phyloP scores from a whole-genome alignment of 2,797 vertebrate species.

The Choloepus didactylus region DNA sequence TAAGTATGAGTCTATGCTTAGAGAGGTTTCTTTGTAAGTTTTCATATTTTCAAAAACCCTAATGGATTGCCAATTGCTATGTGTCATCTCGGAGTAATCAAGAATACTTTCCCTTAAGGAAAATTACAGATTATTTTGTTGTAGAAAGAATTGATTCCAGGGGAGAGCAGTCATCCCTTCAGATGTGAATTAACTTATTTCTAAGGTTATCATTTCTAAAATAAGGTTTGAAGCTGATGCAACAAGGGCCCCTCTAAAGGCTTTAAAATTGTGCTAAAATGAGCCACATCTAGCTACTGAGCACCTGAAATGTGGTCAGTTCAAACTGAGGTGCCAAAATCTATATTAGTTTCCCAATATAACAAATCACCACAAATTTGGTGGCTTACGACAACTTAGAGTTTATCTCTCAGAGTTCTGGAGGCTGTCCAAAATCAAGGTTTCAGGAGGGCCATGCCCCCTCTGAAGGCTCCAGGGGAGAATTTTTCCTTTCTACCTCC shows the following conservation, averaged over 20 bases:
- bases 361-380: neutral
- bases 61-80: neutral
- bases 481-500: neutral
- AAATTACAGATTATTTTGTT: neutral
- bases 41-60: conserved; percentile 6
- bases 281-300: too few species aligned
- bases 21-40: neutral
- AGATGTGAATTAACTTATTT: neutral
- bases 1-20: neutral
- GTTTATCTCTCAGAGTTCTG: neutral
- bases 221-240: neutral
- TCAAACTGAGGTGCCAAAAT: neutral
- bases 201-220: conserved; percentile 28
- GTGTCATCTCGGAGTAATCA: conserved; percentile 39
- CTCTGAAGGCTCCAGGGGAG: neutral
- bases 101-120: conserved; percentile 28
- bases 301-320: neutral
- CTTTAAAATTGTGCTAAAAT: neutral
- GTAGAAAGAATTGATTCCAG: neutral
- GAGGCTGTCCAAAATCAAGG: neutral
- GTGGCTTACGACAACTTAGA: neutral
- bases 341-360: neutral
- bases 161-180: neutral
- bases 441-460: neutral
- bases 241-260: neutral